Evolutionary conservation across 2,888 invertebrate genomes (phyloP).

Genomic region (Agriopis leucophaearia): DNA sequence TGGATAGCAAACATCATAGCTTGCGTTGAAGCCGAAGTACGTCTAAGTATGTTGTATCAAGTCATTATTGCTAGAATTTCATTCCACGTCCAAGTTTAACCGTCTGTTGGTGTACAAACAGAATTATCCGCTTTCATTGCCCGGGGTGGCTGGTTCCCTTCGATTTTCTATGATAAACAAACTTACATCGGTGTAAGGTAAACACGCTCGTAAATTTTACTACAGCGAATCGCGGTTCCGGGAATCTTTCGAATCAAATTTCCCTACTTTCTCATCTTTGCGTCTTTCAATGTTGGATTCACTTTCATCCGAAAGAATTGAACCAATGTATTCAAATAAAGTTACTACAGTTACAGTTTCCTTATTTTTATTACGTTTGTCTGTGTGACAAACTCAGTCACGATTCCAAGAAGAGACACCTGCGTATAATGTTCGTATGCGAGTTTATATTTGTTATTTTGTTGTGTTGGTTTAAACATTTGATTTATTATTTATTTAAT

Average conservation of each 20-base stretch:
- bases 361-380: slow-evolving; percentile 34
- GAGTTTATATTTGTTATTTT: no score
- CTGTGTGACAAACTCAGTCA: slow-evolving; percentile 20
- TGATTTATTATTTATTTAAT: no score
- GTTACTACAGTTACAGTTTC: slow-evolving; percentile 18
- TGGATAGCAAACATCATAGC: slow-evolving; percentile 51
- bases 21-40: slow-evolving; percentile 20
- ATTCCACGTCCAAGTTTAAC: slow-evolving; percentile 69
- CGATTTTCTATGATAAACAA: slow-evolving; percentile 78
- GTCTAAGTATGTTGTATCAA: slow-evolving; percentile 62
- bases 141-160: slow-evolving; percentile 69
- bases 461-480: no score
- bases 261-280: slow-evolving; percentile 47
- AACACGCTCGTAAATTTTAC: slow-evolving; percentile 81
- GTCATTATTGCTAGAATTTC: slow-evolving; percentile 68
- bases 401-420: not conserved
- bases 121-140: slow-evolving; percentile 74
- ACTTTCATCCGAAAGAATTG: slow-evolving; percentile 39
- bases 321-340: slow-evolving; percentile 24
- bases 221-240: slow-evolving; percentile 65
- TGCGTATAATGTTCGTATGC: no score
- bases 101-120: slow-evolving; percentile 68
- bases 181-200: slow-evolving; percentile 75
- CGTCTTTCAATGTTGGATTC: slow-evolving; percentile 45
- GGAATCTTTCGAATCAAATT: slow-evolving; percentile 73